These are phyloP conservation scores for Epsilonema sp. DNA, from an alignment of 2,888 invertebrate species.

Conservation along the genomic window DNA sequence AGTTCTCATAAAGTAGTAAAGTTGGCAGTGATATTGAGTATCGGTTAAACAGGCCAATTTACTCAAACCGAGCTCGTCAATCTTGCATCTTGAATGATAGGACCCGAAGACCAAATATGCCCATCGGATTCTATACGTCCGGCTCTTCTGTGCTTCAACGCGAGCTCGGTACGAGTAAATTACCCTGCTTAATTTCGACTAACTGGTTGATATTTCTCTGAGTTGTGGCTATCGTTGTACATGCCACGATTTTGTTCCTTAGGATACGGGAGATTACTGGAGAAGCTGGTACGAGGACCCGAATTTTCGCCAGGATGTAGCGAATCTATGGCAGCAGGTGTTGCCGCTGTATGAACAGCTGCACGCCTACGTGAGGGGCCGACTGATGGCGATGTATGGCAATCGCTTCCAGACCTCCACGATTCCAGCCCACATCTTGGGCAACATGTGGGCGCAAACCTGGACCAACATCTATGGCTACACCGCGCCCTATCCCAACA, in stretches of 20 bases:
- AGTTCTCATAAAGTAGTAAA: too few relatives aligned
- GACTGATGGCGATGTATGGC: constrained; percentile 14
- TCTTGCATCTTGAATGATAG: too few relatives aligned
- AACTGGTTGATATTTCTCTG: too few relatives aligned
- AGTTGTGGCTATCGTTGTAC: too few relatives aligned
- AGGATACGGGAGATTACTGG: constrained; percentile 12
- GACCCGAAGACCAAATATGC: too few relatives aligned
- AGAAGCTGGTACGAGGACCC: constrained; percentile 7
- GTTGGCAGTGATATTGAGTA: too few relatives aligned
- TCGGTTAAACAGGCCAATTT: too few relatives aligned
- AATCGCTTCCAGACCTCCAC: constrained; percentile 26
- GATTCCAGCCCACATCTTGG: constrained; percentile 32
- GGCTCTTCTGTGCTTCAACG: too few relatives aligned
- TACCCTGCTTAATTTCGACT: too few relatives aligned
- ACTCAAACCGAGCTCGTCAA: too few relatives aligned
- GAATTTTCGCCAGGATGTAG: not conserved
- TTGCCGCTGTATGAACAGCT: constrained; percentile 12
- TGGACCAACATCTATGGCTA: constrained; percentile 26
- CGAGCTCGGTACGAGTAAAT: not conserved
- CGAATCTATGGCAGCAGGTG: not conserved
- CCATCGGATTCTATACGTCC: too few relatives aligned
- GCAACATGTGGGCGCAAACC: constrained; percentile 28
- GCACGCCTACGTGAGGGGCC: constrained; percentile 26
- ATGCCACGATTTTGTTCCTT: too few relatives aligned
- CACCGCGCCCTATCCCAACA: constrained; percentile 23